Percentiles rank a stretch among this genome's conserved stretches.
These are phyloP conservation scores for Planococcus citri DNA, from an alignment of 1,140 invertebrate genomes.

Conservation along the genomic window DNA sequence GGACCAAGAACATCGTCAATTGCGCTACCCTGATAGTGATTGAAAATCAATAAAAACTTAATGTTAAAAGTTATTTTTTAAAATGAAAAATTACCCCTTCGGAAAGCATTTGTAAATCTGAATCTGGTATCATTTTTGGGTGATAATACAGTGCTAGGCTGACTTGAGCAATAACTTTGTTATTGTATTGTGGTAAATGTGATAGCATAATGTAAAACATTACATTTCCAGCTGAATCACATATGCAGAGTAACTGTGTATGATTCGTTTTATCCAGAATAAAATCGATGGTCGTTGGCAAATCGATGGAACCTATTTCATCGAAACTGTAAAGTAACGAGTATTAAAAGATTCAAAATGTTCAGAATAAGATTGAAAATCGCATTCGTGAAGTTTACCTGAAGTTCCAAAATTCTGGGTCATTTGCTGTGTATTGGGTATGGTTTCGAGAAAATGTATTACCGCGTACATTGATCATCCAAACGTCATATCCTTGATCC, in stretches of 20 bases:
- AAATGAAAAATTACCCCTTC: too few relatives aligned
- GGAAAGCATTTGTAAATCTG: too few relatives aligned
- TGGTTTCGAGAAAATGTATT: slow-evolving; percentile 48
- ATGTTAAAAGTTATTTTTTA: too few relatives aligned
- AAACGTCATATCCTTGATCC: slow-evolving; percentile 53
- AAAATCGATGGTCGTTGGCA: slow-evolving; percentile 48
- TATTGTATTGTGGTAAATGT: slow-evolving; percentile 47
- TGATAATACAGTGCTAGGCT: slow-evolving; percentile 56
- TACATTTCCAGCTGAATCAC: slow-evolving; percentile 57
- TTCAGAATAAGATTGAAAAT: too few relatives aligned
- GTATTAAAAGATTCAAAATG: neutral
- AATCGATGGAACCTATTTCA: slow-evolving; percentile 50
- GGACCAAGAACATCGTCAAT: too few relatives aligned
- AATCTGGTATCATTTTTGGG: too few relatives aligned
- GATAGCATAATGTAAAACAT: slow-evolving; percentile 48
- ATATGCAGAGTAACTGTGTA: slow-evolving; percentile 46
- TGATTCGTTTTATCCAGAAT: slow-evolving; percentile 41
- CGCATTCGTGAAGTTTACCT: too few relatives aligned
- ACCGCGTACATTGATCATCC: slow-evolving; percentile 53
- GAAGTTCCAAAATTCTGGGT: slow-evolving; percentile 44
- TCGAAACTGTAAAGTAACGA: slow-evolving; percentile 38
- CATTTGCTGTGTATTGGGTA: slow-evolving; percentile 34
- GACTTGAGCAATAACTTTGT: slow-evolving; percentile 48
- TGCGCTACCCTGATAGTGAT: too few relatives aligned
- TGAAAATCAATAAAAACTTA: too few relatives aligned